Conservation (phyloP, 2,888 invertebrate species). For the Torymus tubicola region DNA sequence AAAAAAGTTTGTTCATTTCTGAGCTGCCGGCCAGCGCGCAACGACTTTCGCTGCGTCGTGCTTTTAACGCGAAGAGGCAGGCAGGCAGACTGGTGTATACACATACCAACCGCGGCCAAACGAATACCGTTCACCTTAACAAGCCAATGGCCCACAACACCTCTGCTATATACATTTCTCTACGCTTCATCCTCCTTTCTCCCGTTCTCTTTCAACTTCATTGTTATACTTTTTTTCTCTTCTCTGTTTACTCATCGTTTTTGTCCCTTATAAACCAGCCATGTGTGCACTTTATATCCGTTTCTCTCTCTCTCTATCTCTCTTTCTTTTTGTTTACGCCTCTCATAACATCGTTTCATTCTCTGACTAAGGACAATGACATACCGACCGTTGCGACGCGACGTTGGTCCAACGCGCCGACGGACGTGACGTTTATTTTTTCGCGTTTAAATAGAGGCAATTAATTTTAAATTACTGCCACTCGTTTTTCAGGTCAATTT, state of each 20-base stretch:
- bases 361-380: conserved; percentile 30
- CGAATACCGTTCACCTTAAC: conserved; percentile 26
- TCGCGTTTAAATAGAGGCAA: conserved; percentile 28
- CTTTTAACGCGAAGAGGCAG: too few species aligned
- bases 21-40: too few species aligned
- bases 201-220: neutral
- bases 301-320: neutral
- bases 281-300: neutral
- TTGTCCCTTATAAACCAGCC: neutral
- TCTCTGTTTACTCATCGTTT: neutral
- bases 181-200: neutral
- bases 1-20: conserved; percentile 34
- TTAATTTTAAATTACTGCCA: conserved; percentile 51
- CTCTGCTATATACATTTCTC: neutral
- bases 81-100: too few species aligned
- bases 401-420: neutral
- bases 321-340: conserved; percentile 27
- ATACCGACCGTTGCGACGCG: conserved; percentile 1
- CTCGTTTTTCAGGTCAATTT: conserved; percentile 42
- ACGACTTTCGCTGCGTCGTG: too few species aligned
- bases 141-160: conserved; percentile 6
- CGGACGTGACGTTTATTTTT: conserved; percentile 25
- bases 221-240: neutral
- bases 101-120: neutral
- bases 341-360: conserved; percentile 37